Conservation (phyloP, 2,113 vertebrate genomes). For the Podarcis cretensis region DNA sequence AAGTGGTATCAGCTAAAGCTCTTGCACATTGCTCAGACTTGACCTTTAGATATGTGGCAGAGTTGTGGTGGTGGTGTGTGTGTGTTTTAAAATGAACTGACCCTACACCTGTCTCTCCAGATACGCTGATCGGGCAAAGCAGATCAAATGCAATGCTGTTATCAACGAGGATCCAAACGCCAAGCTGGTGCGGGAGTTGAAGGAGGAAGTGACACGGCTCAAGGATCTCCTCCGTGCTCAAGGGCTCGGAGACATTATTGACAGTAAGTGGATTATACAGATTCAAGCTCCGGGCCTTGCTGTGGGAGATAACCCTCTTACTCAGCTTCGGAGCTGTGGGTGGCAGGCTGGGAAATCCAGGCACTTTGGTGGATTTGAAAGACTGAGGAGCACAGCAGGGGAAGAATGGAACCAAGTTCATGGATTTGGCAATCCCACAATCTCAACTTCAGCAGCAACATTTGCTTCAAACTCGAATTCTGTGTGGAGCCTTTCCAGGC, state of each 20-base stretch:
- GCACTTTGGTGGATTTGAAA: neutral
- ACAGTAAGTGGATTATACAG: slow-evolving; percentile 87
- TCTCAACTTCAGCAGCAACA: neutral
- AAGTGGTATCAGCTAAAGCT: neutral
- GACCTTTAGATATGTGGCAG: neutral
- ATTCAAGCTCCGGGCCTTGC: neutral
- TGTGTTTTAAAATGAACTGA: neutral
- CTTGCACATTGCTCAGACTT: too few relatives aligned
- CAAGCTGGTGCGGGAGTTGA: slow-evolving; percentile 95
- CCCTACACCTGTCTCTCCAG: slow-evolving; percentile 68
- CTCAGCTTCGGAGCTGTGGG: neutral
- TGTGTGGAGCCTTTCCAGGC: neutral
- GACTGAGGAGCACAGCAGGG: too few relatives aligned
- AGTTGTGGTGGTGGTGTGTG: neutral
- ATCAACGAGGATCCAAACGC: slow-evolving; percentile 99
- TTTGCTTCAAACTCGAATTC: neutral
- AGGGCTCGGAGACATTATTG: slow-evolving; percentile 96
- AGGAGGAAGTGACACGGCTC: slow-evolving; percentile 93
- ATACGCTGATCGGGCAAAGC: slow-evolving; percentile 96
- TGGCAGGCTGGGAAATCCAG: neutral
- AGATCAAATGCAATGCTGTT: slow-evolving; percentile 98
- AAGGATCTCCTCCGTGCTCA: slow-evolving; percentile 96
- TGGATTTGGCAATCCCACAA: neutral
- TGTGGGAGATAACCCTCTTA: slow-evolving; percentile 6
- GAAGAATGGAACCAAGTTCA: neutral